Conservation (phyloP, 2,113 vertebrate species). For the Haemorhous mexicanus region DNA sequence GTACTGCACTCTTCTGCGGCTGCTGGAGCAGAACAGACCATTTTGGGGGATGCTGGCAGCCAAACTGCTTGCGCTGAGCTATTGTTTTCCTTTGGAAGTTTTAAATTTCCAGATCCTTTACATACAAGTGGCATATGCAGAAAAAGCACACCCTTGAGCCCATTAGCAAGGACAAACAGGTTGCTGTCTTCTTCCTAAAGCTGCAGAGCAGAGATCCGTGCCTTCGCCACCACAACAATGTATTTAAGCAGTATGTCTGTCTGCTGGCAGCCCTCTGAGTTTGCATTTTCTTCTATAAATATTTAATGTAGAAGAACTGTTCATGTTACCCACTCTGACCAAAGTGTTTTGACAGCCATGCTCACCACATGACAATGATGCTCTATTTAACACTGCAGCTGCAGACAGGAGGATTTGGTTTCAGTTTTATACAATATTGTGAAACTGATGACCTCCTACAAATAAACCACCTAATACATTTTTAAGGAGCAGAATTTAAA, state of each 20-base stretch:
- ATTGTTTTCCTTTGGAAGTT: neutral
- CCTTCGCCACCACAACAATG: neutral
- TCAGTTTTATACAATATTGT: conserved; percentile 45
- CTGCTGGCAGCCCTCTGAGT: conserved; percentile 42
- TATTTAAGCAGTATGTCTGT: neutral
- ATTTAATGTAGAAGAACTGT: conserved; percentile 53
- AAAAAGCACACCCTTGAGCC: neutral
- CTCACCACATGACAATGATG: conserved; percentile 55
- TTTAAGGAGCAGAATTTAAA: conserved; percentile 16
- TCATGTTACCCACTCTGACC: conserved; percentile 53
- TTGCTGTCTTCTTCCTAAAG: neutral
- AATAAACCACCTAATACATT: conserved; percentile 24
- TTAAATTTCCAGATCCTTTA: neutral
- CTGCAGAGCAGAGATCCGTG: fast-evolving
- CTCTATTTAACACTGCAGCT: conserved; percentile 62
- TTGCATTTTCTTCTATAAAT: conserved; percentile 61
- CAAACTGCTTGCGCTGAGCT: neutral
- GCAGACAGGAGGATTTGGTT: conserved; percentile 47
- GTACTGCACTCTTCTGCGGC: neutral
- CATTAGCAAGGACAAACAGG: neutral
- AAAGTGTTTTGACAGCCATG: conserved; percentile 64
- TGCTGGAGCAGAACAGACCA: neutral
- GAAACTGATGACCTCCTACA: conserved; percentile 26
- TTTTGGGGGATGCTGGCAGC: neutral
- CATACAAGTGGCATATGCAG: neutral